These are phyloP conservation scores for Bucorvus abyssinicus DNA, from an alignment of 2,797 vertebrate genomes.

Conservation along the genomic window DNA sequence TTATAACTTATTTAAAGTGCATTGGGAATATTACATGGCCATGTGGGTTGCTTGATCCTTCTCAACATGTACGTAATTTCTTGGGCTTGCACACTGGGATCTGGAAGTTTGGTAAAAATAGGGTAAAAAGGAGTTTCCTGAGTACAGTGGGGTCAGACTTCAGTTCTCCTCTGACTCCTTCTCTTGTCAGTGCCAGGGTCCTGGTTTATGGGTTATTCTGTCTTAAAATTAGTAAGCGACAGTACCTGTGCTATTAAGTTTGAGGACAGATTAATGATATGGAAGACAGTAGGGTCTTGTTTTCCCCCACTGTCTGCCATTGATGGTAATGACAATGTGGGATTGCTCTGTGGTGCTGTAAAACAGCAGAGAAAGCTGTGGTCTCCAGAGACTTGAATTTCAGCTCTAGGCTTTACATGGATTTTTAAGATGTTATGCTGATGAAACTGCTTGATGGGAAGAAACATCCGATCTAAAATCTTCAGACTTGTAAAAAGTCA, in stretches of 20 bases:
- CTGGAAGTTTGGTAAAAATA: neutral
- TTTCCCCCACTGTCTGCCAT: rapidly evolving
- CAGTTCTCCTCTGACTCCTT: neutral
- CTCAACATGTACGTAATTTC: neutral
- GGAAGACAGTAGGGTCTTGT: neutral
- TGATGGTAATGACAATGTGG: neutral
- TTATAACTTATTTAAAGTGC: neutral
- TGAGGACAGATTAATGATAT: neutral
- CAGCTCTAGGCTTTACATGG: neutral
- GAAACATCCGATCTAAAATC: neutral
- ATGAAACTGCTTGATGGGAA: neutral
- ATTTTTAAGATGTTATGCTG: neutral
- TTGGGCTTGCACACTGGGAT: neutral
- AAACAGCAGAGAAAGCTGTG: neutral
- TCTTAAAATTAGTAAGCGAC: neutral
- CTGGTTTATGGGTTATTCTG: neutral
- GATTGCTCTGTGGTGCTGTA: neutral
- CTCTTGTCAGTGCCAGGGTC: neutral
- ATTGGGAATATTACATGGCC: neutral
- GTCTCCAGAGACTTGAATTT: neutral
- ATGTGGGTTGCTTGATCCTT: neutral
- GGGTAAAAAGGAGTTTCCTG: neutral
- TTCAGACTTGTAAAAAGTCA: neutral
- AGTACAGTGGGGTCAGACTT: neutral
- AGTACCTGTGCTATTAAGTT: neutral